phyloP scores from a whole-genome alignment of 2,797 vertebrate species.

The Crocidura indochinensis region DNA sequence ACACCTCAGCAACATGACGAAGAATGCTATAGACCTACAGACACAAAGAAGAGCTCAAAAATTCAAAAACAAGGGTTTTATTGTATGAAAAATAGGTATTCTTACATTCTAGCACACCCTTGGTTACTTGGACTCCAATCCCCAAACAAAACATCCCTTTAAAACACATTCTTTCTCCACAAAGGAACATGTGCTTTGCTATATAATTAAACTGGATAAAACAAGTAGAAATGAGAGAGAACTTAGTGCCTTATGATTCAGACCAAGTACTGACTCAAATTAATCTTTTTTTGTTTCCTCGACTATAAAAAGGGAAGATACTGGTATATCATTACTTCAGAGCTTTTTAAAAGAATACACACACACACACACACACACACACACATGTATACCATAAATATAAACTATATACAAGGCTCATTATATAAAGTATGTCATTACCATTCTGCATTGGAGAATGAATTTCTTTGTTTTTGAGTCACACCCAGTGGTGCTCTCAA shows the following conservation, averaged over 20 bases:
- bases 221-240: not conserved
- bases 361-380: not conserved
- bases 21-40: conserved; percentile 98
- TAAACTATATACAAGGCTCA: not conserved
- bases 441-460: not conserved
- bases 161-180: conserved; percentile 32
- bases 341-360: not conserved
- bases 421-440: not conserved
- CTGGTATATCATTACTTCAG: not conserved
- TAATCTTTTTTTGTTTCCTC: conserved; percentile 47
- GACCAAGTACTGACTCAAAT: not conserved
- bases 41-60: conserved; percentile 62
- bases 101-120: conserved; percentile 34
- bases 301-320: conserved; percentile 30
- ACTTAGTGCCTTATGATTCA: not conserved
- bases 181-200: conserved; percentile 11
- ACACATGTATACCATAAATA: not conserved
- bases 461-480: no score
- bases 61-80: conserved; percentile 52
- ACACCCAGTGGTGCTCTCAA: no score
- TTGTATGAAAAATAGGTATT: not conserved
- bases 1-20: conserved; percentile 98
- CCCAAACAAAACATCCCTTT: not conserved
- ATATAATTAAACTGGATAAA: not conserved
- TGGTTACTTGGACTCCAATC: conserved; percentile 43